These are phyloP conservation scores for Alcis repandata DNA, from an alignment of 2,888 invertebrate species.

Conservation along the genomic window DNA sequence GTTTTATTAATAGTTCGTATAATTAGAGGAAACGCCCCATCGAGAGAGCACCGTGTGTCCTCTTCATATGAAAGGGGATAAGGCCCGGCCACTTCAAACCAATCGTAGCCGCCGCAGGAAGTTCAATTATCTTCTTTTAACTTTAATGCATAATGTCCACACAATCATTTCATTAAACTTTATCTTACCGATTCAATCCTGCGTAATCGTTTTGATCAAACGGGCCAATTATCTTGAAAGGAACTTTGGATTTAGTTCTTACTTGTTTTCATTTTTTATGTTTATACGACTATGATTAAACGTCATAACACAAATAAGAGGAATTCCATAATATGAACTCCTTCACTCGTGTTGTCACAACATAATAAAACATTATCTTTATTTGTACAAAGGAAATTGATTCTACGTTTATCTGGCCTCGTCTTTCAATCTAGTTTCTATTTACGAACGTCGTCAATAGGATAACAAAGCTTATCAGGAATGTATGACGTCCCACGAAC, in stretches of 20 bases:
- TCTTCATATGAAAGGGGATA: conserved; percentile 74
- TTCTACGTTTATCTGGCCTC: conserved; percentile 29
- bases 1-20: conserved; percentile 83
- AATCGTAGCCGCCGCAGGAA: conserved; percentile 80
- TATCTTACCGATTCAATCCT: conserved; percentile 78
- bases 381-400: conserved; percentile 33
- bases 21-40: conserved; percentile 85
- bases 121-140: conserved; percentile 85
- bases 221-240: conserved; percentile 60
- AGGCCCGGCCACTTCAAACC: conserved; percentile 70
- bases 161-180: conserved; percentile 85
- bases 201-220: conserved; percentile 77
- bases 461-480: conserved; percentile 69
- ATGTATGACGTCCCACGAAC: conserved; percentile 74
- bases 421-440: conserved; percentile 39
- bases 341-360: conserved; percentile 15
- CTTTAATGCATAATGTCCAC: conserved; percentile 82
- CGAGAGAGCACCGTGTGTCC: conserved; percentile 61
- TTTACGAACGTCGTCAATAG: conserved; percentile 57
- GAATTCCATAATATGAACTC: not conserved
- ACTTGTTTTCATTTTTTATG: not conserved
- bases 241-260: conserved; percentile 7
- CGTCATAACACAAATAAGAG: not conserved
- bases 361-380: conserved; percentile 23
- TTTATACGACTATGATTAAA: conserved; percentile 1